These are phyloP conservation scores for Gymnopithys bicolor DNA, from an alignment of 2,797 vertebrate genomes.

Conservation along the genomic window DNA sequence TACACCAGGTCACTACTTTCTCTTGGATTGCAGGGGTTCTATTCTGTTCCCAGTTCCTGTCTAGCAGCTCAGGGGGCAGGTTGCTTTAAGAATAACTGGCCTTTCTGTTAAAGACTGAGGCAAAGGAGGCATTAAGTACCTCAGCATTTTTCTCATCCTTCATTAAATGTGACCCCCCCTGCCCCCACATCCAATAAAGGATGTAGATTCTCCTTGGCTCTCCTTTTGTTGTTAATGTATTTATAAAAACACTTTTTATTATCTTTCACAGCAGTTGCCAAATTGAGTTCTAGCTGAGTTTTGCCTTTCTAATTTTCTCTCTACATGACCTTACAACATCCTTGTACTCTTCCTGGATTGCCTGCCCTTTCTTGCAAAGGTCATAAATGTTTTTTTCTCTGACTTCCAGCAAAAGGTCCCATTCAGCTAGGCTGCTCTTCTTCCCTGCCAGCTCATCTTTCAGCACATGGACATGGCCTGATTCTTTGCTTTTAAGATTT, in stretches of 20 bases:
- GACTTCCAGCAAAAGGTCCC: neutral
- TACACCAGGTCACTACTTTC: neutral
- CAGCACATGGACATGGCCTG: neutral
- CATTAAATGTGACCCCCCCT: neutral
- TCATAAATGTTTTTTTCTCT: neutral
- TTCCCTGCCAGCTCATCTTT: accelerated
- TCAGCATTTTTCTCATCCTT: neutral
- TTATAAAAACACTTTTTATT: neutral
- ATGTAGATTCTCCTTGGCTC: neutral
- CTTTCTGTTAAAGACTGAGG: neutral
- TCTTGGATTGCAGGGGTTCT: neutral
- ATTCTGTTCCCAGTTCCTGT: neutral
- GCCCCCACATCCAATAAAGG: neutral
- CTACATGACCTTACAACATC: accelerated
- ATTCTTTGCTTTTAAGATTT: neutral
- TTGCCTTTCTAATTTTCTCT: neutral
- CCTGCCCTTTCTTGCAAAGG: neutral
- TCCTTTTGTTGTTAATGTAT: neutral
- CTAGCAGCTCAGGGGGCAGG: neutral
- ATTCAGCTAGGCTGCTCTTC: neutral
- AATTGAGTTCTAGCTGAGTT: neutral
- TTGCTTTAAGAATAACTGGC: neutral
- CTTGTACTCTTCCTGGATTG: neutral
- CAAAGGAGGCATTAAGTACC: neutral
- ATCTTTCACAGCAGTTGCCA: neutral